Percentiles rank a stretch among this genome's conserved stretches.
These are phyloP conservation scores for Schrankia costaestrigalis DNA, from an alignment of 2,888 invertebrate genomes.

Conservation along the genomic window DNA sequence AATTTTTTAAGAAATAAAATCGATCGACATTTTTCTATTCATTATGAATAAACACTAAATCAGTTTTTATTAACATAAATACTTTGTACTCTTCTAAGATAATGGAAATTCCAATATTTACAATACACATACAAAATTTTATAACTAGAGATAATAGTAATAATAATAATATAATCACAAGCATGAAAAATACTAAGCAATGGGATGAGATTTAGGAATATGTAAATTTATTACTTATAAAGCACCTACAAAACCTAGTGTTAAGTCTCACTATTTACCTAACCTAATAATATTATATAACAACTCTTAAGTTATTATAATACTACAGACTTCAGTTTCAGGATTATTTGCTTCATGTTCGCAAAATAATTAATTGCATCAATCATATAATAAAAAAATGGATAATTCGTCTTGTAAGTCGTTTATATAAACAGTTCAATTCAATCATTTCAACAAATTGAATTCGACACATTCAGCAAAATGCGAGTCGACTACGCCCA, in stretches of 20 bases:
- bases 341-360: conserved; percentile 40
- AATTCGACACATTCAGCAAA: conserved; percentile 8
- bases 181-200: conserved; percentile 42
- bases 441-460: conserved; percentile 5
- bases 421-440: conserved; percentile 15
- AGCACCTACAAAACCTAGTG: conserved; percentile 57
- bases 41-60: conserved; percentile 47
- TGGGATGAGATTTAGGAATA: conserved; percentile 43
- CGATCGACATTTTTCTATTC: conserved; percentile 27
- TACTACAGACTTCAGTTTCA: conserved; percentile 54
- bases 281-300: conserved; percentile 56
- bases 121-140: conserved; percentile 52
- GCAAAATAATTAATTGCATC: conserved; percentile 28
- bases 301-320: conserved; percentile 55
- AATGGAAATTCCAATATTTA: conserved; percentile 71
- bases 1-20: conserved; percentile 11
- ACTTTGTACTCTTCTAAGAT: conserved; percentile 77
- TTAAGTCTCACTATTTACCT: conserved; percentile 64
- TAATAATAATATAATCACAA: conserved; percentile 43
- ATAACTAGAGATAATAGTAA: conserved; percentile 41
- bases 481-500: conserved; percentile 14
- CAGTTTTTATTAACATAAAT: conserved; percentile 60
- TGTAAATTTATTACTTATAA: conserved; percentile 46
- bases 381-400: conserved; percentile 22
- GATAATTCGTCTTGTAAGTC: conserved; percentile 27